phyloP scores from a whole-genome alignment of 2,113 vertebrate genomes.

The Chaetorhynchus papuensis region DNA sequence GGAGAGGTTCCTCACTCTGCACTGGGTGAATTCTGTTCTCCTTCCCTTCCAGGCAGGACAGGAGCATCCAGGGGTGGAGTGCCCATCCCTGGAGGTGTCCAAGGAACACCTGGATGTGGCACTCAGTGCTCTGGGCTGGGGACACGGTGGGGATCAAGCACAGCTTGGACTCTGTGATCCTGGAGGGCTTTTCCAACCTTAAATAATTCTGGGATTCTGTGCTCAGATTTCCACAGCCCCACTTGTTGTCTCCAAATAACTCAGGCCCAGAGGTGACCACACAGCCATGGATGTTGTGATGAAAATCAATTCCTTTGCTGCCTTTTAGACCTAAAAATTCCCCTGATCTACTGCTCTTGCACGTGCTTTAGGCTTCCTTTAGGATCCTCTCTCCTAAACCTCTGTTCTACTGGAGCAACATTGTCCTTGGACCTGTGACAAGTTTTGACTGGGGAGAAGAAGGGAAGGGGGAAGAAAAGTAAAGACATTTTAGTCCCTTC shows the following conservation, averaged over 20 bases:
- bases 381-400: neutral
- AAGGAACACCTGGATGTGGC: neutral
- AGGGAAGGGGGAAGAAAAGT: neutral
- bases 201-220: neutral
- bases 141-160: neutral
- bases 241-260: neutral
- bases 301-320: neutral
- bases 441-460: neutral
- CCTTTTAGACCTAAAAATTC: neutral
- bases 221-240: neutral
- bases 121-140: neutral
- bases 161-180: fast-evolving
- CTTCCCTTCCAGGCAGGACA: neutral
- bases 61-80: neutral
- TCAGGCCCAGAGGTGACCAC: neutral
- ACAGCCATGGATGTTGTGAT: neutral
- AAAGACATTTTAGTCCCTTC: neutral
- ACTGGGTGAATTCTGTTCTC: neutral
- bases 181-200: neutral
- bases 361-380: neutral
- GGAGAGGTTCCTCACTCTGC: neutral
- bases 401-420: neutral
- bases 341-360: neutral
- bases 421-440: neutral
- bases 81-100: neutral